Conservation (phyloP, 2,797 vertebrate species). For the Microctenopoma lineatum region DNA sequence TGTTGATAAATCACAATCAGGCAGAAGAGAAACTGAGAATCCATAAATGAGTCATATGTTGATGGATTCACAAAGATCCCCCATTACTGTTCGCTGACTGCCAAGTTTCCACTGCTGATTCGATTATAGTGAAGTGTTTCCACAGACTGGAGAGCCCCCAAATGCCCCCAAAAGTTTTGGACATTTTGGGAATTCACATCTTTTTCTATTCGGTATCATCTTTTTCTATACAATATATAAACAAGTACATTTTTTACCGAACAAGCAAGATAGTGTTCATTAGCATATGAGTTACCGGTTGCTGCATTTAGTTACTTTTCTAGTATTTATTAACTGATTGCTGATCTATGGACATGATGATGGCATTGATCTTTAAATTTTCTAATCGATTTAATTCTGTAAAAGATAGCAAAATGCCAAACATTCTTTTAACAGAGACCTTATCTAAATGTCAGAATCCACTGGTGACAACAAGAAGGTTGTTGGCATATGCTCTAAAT, state of each 20-base stretch:
- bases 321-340: not conserved
- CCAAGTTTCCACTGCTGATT: constrained; percentile 11
- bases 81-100: constrained; percentile 1
- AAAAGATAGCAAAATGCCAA: not conserved
- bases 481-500: not conserved
- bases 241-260: not conserved
- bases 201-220: too few species aligned
- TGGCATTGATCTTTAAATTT: too few species aligned
- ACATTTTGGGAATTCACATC: not conserved
- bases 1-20: constrained; percentile 31
- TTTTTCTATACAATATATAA: too few species aligned
- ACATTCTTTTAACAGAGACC: not conserved
- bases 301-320: not conserved
- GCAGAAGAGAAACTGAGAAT: constrained; percentile 24
- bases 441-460: not conserved
- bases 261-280: too few species aligned
- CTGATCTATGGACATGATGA: too few species aligned
- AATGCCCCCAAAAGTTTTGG: not conserved
- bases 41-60: constrained; percentile 21
- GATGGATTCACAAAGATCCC: constrained; percentile 14
- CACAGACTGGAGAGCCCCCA: not conserved
- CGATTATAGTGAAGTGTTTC: constrained; percentile 10
- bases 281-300: not conserved
- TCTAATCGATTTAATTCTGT: too few species aligned
- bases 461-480: not conserved